Percentiles rank a stretch among this genome's conserved stretches.
Conservation (phyloP, 2,113 vertebrate species). For the Amphiprion ocellaris region DNA sequence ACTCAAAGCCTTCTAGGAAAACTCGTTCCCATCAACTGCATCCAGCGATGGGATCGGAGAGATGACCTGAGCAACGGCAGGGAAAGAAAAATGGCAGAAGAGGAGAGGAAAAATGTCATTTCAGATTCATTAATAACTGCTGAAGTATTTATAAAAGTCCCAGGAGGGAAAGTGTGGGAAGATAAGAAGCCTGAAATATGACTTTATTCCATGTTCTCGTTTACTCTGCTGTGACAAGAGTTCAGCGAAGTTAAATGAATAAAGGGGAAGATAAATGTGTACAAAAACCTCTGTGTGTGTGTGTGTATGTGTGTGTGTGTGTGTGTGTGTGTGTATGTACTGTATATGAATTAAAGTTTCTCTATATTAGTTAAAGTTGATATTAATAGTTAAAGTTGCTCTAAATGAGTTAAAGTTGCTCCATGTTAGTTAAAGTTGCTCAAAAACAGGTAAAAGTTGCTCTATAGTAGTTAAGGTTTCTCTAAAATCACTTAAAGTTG, state of each 20-base stretch:
- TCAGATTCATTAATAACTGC: conserved; percentile 66
- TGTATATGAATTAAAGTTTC: no score
- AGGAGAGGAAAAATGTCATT: conserved; percentile 33
- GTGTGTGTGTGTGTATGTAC: neutral
- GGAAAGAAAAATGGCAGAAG: conserved; percentile 21
- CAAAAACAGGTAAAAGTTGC: no score
- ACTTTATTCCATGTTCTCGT: conserved; percentile 50
- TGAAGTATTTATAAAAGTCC: conserved; percentile 61
- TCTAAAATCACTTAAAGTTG: no score
- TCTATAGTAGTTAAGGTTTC: no score
- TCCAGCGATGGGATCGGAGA: conserved; percentile 56
- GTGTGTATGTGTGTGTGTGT: conserved; percentile 23
- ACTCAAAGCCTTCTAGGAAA: conserved; percentile 37
- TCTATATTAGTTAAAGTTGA: no score
- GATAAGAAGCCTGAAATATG: conserved; percentile 64
- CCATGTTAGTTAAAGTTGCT: no score
- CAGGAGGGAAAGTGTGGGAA: conserved; percentile 32
- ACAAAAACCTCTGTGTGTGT: conserved; percentile 17
- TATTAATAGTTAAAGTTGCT: no score
- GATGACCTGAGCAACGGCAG: conserved; percentile 37
- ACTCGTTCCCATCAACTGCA: conserved; percentile 59
- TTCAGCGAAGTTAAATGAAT: conserved; percentile 60
- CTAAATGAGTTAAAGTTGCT: no score
- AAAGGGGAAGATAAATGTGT: conserved; percentile 30
- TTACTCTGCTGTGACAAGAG: conserved; percentile 41